Evolutionary conservation across 2,888 invertebrate species (phyloP).

Genomic region (Cataglyphis albicans): DNA sequence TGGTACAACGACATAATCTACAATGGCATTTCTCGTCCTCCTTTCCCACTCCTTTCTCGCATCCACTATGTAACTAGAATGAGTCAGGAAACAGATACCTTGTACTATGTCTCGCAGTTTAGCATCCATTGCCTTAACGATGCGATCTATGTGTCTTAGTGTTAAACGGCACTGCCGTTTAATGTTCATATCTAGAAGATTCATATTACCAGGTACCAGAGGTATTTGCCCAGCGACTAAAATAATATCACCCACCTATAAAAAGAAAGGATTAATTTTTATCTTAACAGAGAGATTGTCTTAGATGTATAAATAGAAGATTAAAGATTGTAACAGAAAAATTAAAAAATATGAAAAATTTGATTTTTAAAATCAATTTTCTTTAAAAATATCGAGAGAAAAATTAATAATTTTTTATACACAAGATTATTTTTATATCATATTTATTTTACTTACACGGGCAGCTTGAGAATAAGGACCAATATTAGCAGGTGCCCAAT

Average conservation of each 20-base stretch:
- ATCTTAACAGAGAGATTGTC: neutral
- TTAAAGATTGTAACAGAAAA: neutral
- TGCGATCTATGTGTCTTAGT: conserved; percentile 93
- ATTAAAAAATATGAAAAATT: neutral
- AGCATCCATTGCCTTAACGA: conserved; percentile 93
- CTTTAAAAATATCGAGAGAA: conserved; percentile 15
- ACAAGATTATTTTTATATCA: conserved; percentile 40
- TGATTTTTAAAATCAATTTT: neutral
- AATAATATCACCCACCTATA: conserved; percentile 93
- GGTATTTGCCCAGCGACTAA: conserved; percentile 97
- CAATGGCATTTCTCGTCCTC: conserved; percentile 94
- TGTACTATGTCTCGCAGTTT: conserved; percentile 93
- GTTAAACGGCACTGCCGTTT: conserved; percentile 94
- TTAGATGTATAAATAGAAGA: neutral
- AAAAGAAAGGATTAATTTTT: conserved; percentile 45
- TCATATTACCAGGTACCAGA: conserved; percentile 93
- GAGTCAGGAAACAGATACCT: conserved; percentile 95
- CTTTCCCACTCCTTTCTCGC: conserved; percentile 94
- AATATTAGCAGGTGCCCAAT: conserved; percentile 99
- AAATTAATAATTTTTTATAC: conserved; percentile 46
- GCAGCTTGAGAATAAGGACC: conserved; percentile 98
- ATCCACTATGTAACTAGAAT: conserved; percentile 90
- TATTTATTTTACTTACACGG: conserved; percentile 87
- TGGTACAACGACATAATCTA: conserved; percentile 94
- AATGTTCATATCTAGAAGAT: conserved; percentile 92